Evolutionary conservation across 2,888 invertebrate genomes (phyloP).

Genomic region (Melanotus villosus): DNA sequence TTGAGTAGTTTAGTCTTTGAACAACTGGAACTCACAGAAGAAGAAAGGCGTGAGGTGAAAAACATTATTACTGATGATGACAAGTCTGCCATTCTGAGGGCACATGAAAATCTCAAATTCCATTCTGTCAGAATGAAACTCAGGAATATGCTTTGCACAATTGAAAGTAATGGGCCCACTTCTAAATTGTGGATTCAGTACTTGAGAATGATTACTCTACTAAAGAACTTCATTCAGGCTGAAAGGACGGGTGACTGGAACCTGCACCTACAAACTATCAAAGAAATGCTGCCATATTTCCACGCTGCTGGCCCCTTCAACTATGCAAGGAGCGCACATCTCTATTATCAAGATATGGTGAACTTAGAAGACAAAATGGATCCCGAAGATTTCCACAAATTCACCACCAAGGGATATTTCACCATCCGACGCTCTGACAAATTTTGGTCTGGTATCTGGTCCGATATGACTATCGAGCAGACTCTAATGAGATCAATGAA

Average conservation of each 20-base stretch:
- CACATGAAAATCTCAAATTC: constrained; percentile 15
- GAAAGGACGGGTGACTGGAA: neutral
- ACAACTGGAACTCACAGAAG: neutral
- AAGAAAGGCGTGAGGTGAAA: neutral
- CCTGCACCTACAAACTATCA: neutral
- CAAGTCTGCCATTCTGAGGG: no score
- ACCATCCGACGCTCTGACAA: constrained; percentile 49
- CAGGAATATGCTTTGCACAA: neutral
- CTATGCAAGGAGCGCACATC: constrained; percentile 18
- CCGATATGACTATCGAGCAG: constrained; percentile 59
- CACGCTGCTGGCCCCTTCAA: constrained; percentile 39
- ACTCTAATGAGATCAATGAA: constrained; percentile 56
- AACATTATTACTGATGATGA: no score
- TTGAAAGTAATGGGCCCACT: neutral
- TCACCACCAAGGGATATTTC: constrained; percentile 45
- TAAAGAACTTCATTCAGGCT: no score
- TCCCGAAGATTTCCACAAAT: constrained; percentile 40
- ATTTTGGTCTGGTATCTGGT: constrained; percentile 53
- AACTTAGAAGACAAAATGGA: constrained; percentile 25
- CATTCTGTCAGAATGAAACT: constrained; percentile 3
- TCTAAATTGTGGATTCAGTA: neutral
- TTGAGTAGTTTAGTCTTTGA: neutral
- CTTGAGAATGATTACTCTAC: constrained; percentile 30
- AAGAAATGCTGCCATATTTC: constrained; percentile 26
- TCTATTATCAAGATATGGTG: constrained; percentile 19